These are phyloP conservation scores for Ornithorhynchus anatinus DNA, from an alignment of 2,113 vertebrate species.

Conservation along the genomic window DNA sequence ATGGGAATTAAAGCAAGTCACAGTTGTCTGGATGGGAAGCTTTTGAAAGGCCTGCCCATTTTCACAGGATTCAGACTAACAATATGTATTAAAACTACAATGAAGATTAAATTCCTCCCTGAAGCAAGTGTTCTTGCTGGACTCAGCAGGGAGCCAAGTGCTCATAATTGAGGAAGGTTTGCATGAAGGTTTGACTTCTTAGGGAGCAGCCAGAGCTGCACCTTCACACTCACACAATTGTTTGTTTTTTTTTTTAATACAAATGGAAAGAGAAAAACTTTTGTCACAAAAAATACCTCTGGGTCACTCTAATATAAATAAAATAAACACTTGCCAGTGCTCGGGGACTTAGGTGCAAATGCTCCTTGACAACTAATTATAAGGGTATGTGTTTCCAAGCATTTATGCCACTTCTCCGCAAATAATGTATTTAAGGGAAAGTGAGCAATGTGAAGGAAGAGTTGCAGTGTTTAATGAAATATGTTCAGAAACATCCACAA, in stretches of 20 bases:
- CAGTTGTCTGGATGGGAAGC: not conserved
- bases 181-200: constrained; percentile 5
- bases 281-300: not conserved
- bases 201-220: no score
- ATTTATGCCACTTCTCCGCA: not conserved
- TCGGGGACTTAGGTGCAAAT: constrained; percentile 12
- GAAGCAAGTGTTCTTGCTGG: no score
- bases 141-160: not conserved
- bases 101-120: not conserved
- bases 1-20: not conserved
- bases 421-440: constrained; percentile 7
- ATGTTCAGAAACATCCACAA: no score
- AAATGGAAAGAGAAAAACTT: constrained; percentile 14
- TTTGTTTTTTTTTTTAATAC: constrained; percentile 7
- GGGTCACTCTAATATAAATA: not conserved
- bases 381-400: not conserved
- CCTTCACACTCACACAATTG: constrained; percentile 22
- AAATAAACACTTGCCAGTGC: constrained; percentile 2
- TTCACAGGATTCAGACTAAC: constrained; percentile 6
- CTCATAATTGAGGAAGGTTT: not conserved
- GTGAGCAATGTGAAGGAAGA: not conserved
- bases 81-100: constrained; percentile 13
- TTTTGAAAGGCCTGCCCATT: not conserved
- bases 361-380: not conserved
- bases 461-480: constrained; percentile 2